Base-by-base conservation (phyloP, 2,113 vertebrate species). In the Nyctibius bracteatus region DNA sequence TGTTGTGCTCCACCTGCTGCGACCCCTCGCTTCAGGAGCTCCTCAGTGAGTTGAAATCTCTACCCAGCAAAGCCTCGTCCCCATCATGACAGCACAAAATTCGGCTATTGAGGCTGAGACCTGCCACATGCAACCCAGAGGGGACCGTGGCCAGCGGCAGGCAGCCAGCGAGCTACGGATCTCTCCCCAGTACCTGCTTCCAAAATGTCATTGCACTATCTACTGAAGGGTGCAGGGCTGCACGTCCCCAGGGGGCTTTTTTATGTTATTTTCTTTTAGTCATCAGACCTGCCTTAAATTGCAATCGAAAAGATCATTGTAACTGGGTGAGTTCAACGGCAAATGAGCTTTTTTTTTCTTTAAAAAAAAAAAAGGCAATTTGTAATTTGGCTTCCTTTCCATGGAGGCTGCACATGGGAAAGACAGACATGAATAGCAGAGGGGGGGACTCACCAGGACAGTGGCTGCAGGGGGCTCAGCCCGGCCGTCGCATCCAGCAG, bases 371-470 rank as follows among this genome's bases (percentile, higher is more conserved):
- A 27, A n/a, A 41, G 5, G 3, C 22, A 16, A 24, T 67, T 21
- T 55, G 11, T 57, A 52, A 70, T 63, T 72, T 0, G 8, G 12
- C 41, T 85, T 70, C 20, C 54, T 62, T 61, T 61, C 46, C 20
- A 24, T 0, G 0, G 46, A 39, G 31, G 52, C 61, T 62, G 28
- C 14, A 12, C 0, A 0, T 33, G 39, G 55, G 58, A 80, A n/a
- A 77, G 70, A 72, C 33, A 57, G 39, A 82, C 5, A 7, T 10
- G 9, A 65, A 47, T 1, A 54, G 20, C 3, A 0, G 39, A 54
- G 35, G 23, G 62, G 19, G 24, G 19, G 16, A 88, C 52, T 82
- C 71, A 92, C 51, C 2, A 0, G 51, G 23, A 59, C 2, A 28
- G 37, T 21, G 3, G 13, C 33, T 82, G 71, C 22, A 43, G 44